Conservation (phyloP, 2,888 invertebrate species). For the Oeneis ivallda region DNA sequence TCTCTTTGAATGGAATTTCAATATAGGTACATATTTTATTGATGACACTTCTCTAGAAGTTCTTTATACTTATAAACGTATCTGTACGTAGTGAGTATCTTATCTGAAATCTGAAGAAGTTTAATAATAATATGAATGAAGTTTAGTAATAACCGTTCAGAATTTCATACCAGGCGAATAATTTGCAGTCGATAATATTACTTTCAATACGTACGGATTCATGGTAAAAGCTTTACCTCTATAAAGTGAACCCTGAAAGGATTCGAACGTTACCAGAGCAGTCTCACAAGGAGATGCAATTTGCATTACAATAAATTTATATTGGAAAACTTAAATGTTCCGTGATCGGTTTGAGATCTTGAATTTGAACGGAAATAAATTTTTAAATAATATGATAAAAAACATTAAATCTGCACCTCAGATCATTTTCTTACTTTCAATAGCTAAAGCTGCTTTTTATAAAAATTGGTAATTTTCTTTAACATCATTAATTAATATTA, state of each 20-base stretch:
- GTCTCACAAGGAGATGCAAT: constrained; percentile 69
- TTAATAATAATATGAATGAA: neutral
- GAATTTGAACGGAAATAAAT: constrained; percentile 35
- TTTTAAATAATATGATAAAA: constrained; percentile 12
- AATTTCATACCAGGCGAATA: constrained; percentile 27
- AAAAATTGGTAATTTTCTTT: neutral
- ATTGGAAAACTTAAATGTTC: constrained; percentile 56
- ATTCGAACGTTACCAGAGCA: constrained; percentile 56
- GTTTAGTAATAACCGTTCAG: constrained; percentile 2
- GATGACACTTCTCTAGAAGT: too few relatives aligned
- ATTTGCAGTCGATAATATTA: constrained; percentile 24
- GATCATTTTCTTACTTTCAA: neutral
- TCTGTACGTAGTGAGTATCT: neutral
- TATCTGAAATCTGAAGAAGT: neutral
- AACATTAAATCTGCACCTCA: neutral
- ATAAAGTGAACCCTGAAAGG: constrained; percentile 53
- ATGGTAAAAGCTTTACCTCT: constrained; percentile 32
- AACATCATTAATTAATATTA: too few relatives aligned
- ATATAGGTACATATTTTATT: too few relatives aligned
- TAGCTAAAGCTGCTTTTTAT: neutral
- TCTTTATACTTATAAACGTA: too few relatives aligned
- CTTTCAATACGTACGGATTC: constrained; percentile 29
- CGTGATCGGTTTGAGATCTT: constrained; percentile 40
- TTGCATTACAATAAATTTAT: constrained; percentile 76
- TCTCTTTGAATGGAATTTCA: too few relatives aligned